Evolutionary conservation across 2,888 invertebrate species (phyloP).

Genomic region (Magallana nippona): DNA sequence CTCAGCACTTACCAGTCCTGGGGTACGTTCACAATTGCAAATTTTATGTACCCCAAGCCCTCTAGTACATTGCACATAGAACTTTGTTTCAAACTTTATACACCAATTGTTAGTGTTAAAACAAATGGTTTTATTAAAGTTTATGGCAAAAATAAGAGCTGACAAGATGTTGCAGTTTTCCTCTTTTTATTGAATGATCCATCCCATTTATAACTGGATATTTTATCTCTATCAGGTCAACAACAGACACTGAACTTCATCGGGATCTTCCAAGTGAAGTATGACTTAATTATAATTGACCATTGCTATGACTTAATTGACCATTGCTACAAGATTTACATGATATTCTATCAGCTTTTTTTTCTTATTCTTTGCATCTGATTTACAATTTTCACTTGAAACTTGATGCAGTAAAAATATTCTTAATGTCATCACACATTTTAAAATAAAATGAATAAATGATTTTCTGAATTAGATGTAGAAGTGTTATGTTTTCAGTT

Average conservation of each 20-base stretch:
- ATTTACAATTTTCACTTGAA: neutral
- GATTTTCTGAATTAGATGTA: neutral
- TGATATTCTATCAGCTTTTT: too few relatives aligned
- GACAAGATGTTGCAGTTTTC: too few relatives aligned
- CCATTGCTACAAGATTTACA: too few relatives aligned
- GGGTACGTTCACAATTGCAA: neutral
- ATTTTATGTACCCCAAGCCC: too few relatives aligned
- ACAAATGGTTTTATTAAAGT: too few relatives aligned
- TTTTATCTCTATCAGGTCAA: neutral
- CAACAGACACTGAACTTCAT: neutral
- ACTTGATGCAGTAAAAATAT: too few relatives aligned
- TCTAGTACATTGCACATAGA: too few relatives aligned
- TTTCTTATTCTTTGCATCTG: neutral
- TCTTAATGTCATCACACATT: too few relatives aligned
- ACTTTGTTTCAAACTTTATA: too few relatives aligned
- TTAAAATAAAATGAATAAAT: neutral
- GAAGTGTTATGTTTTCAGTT: slow-evolving; percentile 31
- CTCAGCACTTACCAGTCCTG: slow-evolving; percentile 22
- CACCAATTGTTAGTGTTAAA: too few relatives aligned
- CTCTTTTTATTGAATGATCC: too few relatives aligned
- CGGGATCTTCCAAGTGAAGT: slow-evolving; percentile 20
- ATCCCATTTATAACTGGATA: neutral
- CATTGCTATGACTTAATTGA: neutral
- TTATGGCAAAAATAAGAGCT: too few relatives aligned
- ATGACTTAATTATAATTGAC: neutral